Conservation (phyloP, 2,113 vertebrate species). For the Aphyosemion australe region DNA sequence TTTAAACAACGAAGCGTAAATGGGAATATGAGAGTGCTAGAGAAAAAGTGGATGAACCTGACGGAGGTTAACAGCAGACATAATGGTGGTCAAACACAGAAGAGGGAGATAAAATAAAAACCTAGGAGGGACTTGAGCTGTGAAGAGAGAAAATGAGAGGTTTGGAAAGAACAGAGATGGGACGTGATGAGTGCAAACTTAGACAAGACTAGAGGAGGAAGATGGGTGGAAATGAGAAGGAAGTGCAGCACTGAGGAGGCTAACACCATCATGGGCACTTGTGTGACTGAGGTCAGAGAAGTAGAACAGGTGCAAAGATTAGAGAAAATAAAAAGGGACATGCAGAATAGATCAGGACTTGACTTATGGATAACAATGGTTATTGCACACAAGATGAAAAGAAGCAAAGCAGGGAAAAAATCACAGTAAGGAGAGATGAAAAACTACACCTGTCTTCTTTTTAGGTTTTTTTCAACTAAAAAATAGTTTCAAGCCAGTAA, state of each 20-base stretch:
- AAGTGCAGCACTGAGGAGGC: constrained; percentile 3
- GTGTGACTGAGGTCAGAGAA: constrained; percentile 43
- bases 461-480: background rate
- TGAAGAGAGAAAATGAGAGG: constrained; percentile 20
- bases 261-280: constrained; percentile 6
- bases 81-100: constrained; percentile 33
- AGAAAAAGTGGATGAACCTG: background rate
- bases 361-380: background rate
- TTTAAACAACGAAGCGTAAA: background rate
- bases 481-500: background rate
- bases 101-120: background rate
- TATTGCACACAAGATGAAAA: background rate
- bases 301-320: constrained; percentile 21
- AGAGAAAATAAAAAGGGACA: constrained; percentile 33
- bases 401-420: background rate
- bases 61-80: constrained; percentile 13
- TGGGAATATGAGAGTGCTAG: constrained; percentile 16
- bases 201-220: background rate
- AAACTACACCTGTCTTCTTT: background rate
- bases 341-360: constrained; percentile 6
- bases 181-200: background rate
- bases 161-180: background rate
- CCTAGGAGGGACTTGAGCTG: background rate
- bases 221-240: background rate
- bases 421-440: background rate